phyloP scores from a whole-genome alignment of 2,797 vertebrate genomes.

The Neostethus bicornis region DNA sequence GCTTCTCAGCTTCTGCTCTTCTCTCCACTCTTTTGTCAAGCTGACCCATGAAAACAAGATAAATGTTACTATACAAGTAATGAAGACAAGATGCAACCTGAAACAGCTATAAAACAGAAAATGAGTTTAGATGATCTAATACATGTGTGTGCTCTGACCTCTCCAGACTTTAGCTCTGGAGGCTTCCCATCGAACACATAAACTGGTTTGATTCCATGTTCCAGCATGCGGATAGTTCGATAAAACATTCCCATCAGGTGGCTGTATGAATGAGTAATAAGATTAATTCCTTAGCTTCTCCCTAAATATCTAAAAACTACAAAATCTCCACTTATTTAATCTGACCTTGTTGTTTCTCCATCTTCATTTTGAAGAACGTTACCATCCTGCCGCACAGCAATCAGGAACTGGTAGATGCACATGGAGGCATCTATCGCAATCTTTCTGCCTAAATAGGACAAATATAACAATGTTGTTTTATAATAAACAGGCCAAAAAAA shows the following conservation, averaged over 20 bases:
- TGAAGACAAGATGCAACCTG: not conserved
- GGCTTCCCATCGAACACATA: constrained; percentile 98
- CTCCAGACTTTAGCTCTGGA: constrained; percentile 90
- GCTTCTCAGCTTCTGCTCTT: constrained; percentile 91
- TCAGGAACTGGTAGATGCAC: constrained; percentile 99
- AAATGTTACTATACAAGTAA: not conserved
- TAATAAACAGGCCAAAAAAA: not conserved
- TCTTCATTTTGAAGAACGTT: constrained; percentile 92
- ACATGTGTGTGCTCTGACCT: too few relatives aligned
- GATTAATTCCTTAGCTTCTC: too few relatives aligned
- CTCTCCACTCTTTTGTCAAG: constrained; percentile 89
- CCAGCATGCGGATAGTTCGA: constrained; percentile 95
- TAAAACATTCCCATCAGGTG: constrained; percentile 99
- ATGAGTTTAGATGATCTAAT: too few relatives aligned
- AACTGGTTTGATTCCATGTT: constrained; percentile 94
- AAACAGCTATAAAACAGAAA: not conserved
- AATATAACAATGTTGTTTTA: not conserved
- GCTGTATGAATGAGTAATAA: constrained; percentile 57
- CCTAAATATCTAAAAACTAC: not conserved
- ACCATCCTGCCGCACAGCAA: constrained; percentile 93
- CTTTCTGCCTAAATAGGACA: constrained; percentile 82
- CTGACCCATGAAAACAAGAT: constrained; percentile 47
- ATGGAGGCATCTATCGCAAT: constrained; percentile 98
- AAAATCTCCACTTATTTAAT: not conserved
- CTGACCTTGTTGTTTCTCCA: constrained; percentile 91